phyloP scores from a whole-genome alignment of 2,888 invertebrate genomes.

The Netelia inedita region DNA sequence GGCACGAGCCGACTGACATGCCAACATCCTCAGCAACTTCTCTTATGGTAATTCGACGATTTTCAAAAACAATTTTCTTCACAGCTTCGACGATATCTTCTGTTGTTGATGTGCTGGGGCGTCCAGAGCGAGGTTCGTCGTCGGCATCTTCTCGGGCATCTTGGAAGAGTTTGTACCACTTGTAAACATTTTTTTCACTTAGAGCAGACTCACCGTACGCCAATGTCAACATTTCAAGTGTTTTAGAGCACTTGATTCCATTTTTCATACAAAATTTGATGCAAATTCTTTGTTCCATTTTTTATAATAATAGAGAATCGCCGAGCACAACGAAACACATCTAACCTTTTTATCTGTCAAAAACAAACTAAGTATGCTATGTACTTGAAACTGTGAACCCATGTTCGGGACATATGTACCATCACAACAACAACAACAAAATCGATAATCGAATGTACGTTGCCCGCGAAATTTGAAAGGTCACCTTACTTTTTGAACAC shows the following conservation, averaged over 20 bases:
- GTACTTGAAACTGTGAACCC: neutral
- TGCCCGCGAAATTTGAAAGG: too few relatives aligned
- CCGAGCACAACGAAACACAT: too few relatives aligned
- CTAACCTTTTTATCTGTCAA: conserved; percentile 1
- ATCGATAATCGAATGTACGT: too few relatives aligned
- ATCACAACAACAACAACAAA: conserved; percentile 25
- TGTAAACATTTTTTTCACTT: neutral
- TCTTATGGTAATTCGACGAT: conserved; percentile 6
- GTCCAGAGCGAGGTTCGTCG: conserved; percentile 35
- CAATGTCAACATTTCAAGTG: neutral
- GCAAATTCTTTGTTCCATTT: too few relatives aligned
- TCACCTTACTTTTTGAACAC: conserved; percentile 55
- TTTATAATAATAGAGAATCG: too few relatives aligned
- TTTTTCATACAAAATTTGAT: neutral
- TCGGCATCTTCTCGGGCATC: conserved; percentile 30
- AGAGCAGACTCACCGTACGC: neutral
- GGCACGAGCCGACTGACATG: neutral
- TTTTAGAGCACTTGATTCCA: neutral
- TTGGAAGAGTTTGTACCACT: neutral
- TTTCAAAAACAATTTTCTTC: neutral
- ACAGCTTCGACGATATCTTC: conserved; percentile 27
- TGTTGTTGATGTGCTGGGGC: conserved; percentile 29
- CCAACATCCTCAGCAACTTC: conserved; percentile 11
- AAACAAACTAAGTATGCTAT: neutral
- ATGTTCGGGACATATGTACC: neutral